These are phyloP conservation scores for Epinephelus cyanopodus DNA, from an alignment of 2,113 vertebrate species.

Conservation along the genomic window DNA sequence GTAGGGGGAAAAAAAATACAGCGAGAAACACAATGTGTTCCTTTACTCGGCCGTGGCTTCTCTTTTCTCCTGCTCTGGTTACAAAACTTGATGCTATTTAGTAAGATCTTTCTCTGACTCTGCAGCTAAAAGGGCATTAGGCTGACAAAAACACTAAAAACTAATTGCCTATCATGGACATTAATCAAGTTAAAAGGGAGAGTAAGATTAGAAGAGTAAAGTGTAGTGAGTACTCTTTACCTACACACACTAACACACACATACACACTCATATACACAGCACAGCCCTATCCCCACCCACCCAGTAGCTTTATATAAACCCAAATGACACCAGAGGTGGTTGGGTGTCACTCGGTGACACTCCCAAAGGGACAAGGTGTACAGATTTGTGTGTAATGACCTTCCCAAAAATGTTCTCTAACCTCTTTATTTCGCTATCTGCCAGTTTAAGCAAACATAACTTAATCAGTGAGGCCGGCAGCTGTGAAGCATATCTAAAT, in stretches of 20 bases:
- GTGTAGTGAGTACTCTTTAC: slow-evolving; percentile 4
- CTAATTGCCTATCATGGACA: slow-evolving; percentile 35
- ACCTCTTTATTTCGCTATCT: slow-evolving; percentile 37
- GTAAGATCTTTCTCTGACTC: slow-evolving; percentile 32
- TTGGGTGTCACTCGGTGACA: neutral
- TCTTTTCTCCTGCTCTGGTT: slow-evolving; percentile 45
- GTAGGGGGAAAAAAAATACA: slow-evolving; percentile 35
- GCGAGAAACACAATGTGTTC: slow-evolving; percentile 52
- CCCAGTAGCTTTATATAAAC: slow-evolving; percentile 14
- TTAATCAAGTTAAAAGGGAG: slow-evolving; percentile 25
- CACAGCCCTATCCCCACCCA: neutral
- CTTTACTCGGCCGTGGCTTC: slow-evolving; percentile 34
- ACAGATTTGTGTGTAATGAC: slow-evolving; percentile 25
- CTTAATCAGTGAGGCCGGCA: slow-evolving; percentile 23
- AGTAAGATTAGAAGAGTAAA: slow-evolving; percentile 40
- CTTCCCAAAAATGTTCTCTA: slow-evolving; percentile 4
- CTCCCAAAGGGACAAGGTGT: slow-evolving; percentile 6
- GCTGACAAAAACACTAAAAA: slow-evolving; percentile 40
- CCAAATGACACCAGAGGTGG: slow-evolving; percentile 33
- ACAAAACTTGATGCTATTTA: slow-evolving; percentile 50
- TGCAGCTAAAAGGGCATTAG: slow-evolving; percentile 37
- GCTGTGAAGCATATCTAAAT: slow-evolving; percentile 59
- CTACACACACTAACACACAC: slow-evolving; percentile 1
- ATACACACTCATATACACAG: neutral
- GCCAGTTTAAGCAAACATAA: slow-evolving; percentile 43